Conservation (phyloP, 2,797 vertebrate genomes). For the Cryptoprocta ferox region DNA sequence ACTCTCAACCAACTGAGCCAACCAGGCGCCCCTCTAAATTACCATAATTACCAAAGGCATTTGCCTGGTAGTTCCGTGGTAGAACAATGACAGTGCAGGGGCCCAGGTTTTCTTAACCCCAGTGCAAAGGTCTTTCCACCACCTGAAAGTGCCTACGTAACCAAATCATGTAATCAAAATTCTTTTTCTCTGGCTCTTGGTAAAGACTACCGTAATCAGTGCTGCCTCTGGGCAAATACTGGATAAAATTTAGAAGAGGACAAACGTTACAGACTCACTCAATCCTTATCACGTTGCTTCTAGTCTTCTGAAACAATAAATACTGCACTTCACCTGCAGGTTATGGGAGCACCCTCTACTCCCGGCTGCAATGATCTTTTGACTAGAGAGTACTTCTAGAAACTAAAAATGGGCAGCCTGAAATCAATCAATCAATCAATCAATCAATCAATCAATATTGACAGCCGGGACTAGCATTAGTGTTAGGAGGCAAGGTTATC, state of each 20-base stretch:
- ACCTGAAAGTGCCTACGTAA: neutral
- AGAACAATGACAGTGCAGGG: neutral
- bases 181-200: conserved; percentile 1
- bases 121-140: neutral
- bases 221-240: neutral
- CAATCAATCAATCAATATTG: neutral
- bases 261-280: neutral
- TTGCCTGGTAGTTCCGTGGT: neutral
- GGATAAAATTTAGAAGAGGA: neutral
- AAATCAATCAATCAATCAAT: too few relatives aligned
- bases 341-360: neutral
- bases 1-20: too few relatives aligned
- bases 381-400: neutral
- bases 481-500: neutral
- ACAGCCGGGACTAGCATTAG: neutral
- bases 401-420: neutral
- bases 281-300: neutral
- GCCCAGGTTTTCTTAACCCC: neutral
- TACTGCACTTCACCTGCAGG: neutral
- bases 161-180: neutral
- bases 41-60: neutral
- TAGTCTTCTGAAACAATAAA: neutral
- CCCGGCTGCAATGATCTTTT: neutral
- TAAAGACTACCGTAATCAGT: neutral
- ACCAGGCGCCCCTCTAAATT: neutral